These are phyloP conservation scores for Scrobipalpa atriplicella DNA, from an alignment of 2,888 invertebrate species.

Conservation along the genomic window DNA sequence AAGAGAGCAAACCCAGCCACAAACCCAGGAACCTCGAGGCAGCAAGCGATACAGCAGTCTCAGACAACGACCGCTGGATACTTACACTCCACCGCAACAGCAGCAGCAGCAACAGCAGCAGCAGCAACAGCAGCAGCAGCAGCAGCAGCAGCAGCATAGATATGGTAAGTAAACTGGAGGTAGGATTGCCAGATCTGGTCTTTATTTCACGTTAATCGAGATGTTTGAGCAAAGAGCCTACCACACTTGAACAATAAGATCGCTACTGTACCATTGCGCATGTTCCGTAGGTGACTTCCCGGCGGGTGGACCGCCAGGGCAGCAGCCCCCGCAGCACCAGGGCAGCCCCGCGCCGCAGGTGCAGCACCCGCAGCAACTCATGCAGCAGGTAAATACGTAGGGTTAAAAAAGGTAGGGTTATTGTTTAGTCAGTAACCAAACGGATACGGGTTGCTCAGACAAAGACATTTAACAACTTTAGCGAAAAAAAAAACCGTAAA, in stretches of 20 bases:
- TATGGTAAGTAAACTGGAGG: no score
- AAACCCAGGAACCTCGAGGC: slow-evolving; percentile 59
- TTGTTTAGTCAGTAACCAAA: no score
- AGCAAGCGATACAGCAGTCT: slow-evolving; percentile 83
- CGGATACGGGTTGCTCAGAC: no score
- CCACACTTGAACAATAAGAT: no score
- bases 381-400: slow-evolving; percentile 59
- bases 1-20: slow-evolving; percentile 49
- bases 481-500: no score
- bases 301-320: slow-evolving; percentile 35
- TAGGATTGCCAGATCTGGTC: no score
- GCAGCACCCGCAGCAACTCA: slow-evolving; percentile 59
- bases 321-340: slow-evolving; percentile 49
- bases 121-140: slow-evolving; percentile 37
- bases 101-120: slow-evolving; percentile 36
- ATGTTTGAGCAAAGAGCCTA: no score
- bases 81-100: slow-evolving; percentile 65
- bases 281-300: slow-evolving; percentile 34
- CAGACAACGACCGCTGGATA: slow-evolving; percentile 83
- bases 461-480: no score
- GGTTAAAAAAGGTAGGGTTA: no score
- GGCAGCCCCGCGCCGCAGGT: slow-evolving; percentile 50
- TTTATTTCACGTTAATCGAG: no score
- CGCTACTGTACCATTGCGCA: background rate
- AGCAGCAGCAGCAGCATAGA: slow-evolving; percentile 55